Evolutionary conservation across 1,140 invertebrate species (phyloP).

Genomic region (Ceratosolen fusciceps): DNA sequence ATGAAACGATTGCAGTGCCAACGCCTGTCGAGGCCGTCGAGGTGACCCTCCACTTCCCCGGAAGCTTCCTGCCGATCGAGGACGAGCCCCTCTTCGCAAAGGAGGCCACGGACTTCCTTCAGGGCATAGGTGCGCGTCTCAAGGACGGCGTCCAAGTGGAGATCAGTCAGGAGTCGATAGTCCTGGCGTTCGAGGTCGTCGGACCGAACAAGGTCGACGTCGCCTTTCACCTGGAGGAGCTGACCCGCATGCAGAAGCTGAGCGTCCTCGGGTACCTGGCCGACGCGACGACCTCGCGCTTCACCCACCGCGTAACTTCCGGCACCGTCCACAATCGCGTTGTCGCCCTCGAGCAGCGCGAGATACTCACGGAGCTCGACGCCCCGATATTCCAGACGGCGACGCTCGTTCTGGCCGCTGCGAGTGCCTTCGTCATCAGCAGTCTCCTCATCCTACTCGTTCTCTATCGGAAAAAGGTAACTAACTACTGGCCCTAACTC

Average conservation of each 20-base stretch:
- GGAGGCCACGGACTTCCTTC: constrained; percentile 71
- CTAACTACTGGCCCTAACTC: no score
- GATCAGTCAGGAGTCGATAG: constrained; percentile 72
- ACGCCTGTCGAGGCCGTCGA: constrained; percentile 76
- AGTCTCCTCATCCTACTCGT: constrained; percentile 78
- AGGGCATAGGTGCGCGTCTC: constrained; percentile 72
- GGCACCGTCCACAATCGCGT: constrained; percentile 67
- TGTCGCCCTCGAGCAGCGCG: constrained; percentile 77
- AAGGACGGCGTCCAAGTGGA: constrained; percentile 73
- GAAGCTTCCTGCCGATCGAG: constrained; percentile 70
- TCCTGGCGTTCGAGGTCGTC: constrained; percentile 75
- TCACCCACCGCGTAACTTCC: constrained; percentile 73
- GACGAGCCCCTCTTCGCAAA: constrained; percentile 71
- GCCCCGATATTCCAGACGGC: constrained; percentile 80
- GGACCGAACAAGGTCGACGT: constrained; percentile 78
- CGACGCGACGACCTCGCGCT: constrained; percentile 77
- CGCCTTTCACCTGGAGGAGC: constrained; percentile 77
- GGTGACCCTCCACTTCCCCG: constrained; percentile 76
- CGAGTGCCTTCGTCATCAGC: constrained; percentile 81
- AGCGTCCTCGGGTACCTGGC: constrained; percentile 73
- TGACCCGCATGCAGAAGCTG: constrained; percentile 71
- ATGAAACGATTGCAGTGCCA: constrained; percentile 66
- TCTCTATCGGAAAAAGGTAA: constrained; percentile 76
- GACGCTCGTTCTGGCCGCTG: constrained; percentile 78
- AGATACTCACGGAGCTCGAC: constrained; percentile 78